Evolutionary conservation across 2,113 vertebrate species (phyloP), one percentile per base, ranked within the genome.

Genomic region (Labeo catla): DNA sequence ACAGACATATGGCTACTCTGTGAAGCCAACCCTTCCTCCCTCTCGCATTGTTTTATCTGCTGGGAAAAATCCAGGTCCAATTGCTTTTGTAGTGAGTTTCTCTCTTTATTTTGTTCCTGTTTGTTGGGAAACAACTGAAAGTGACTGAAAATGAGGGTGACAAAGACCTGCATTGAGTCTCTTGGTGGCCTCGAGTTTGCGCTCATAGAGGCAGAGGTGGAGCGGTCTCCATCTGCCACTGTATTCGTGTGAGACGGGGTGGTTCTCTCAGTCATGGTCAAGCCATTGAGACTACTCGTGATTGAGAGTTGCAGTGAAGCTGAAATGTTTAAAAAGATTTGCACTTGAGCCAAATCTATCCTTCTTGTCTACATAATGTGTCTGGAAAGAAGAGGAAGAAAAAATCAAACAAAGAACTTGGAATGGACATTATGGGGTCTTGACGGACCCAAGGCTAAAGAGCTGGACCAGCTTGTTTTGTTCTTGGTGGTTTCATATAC

Each of bases 91-190:
- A 87, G 87, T 16, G 73, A 52, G 59, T 91, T 91, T 88, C 89
- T 88, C 88, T 89, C 91, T 93, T 93, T 92, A 93, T 94, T 94
- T 93, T 93, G 92, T 70, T 76, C 87, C 92, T 95, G 91, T 96
- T 96, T 95, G 93, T 95, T 91, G 76, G 94, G 93, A 95, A 96
- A 96, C 95, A 96, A 95, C 91, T 94, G 92, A 91, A 94, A 94
- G 93, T 95, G 94, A 90, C 94, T 93, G 93, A 93, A 92, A 92
- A 87, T 86, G 91, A 88, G 92, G 93, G 88, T 91, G 92, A 86
- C 91, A 95, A 93, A 93, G 90, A 87, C 91, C 36, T 39, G 91
- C 81, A 92, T 93, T 94, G 93, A 94, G 91, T 92, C 91, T 91
- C 89, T 80, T 88, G 89, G 85, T 34, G 76, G 87, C 87, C 90